Evolutionary conservation across 2,113 vertebrate species (phyloP).

Genomic region (Notothenia rossii): DNA sequence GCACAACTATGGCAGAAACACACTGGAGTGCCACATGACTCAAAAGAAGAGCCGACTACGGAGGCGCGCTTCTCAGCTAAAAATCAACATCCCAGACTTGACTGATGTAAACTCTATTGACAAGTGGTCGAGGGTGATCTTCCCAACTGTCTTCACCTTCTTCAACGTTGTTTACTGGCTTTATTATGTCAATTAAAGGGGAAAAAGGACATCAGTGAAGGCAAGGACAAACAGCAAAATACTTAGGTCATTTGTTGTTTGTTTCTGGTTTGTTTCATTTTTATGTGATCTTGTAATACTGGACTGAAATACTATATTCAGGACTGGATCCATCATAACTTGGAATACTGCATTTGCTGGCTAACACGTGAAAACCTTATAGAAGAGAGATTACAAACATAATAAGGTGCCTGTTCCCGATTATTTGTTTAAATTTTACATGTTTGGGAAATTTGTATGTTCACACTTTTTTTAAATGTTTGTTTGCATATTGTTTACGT

Average conservation of each 20-base stretch:
- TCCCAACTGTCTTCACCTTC: conserved; percentile 97
- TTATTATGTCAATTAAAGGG: conserved; percentile 96
- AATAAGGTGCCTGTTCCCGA: conserved; percentile 81
- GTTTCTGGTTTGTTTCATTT: conserved; percentile 76
- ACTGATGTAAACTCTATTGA: conserved; percentile 99
- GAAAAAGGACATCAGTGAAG: conserved; percentile 63
- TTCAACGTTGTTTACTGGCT: conserved; percentile 99
- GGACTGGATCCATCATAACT: conserved; percentile 74
- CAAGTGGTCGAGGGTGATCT: conserved; percentile 98
- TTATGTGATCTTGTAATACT: conserved; percentile 88
- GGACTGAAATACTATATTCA: conserved; percentile 86
- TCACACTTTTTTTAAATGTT: conserved; percentile 44
- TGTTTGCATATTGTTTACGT: conserved; percentile 49
- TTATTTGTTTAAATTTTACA: conserved; percentile 55
- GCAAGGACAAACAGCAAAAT: conserved; percentile 70
- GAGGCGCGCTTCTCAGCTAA: conserved; percentile 94
- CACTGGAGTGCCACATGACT: conserved; percentile 93
- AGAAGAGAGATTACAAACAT: conserved; percentile 72
- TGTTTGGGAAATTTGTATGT: conserved; percentile 57
- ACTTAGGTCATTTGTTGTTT: conserved; percentile 46
- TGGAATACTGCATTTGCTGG: conserved; percentile 94
- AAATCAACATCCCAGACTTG: conserved; percentile 98
- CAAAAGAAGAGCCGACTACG: conserved; percentile 97
- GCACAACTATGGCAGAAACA: conserved; percentile 94
- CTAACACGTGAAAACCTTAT: conserved; percentile 79